phyloP scores from a whole-genome alignment of 2,113 vertebrate species.

The Neopipo cinnamomea region DNA sequence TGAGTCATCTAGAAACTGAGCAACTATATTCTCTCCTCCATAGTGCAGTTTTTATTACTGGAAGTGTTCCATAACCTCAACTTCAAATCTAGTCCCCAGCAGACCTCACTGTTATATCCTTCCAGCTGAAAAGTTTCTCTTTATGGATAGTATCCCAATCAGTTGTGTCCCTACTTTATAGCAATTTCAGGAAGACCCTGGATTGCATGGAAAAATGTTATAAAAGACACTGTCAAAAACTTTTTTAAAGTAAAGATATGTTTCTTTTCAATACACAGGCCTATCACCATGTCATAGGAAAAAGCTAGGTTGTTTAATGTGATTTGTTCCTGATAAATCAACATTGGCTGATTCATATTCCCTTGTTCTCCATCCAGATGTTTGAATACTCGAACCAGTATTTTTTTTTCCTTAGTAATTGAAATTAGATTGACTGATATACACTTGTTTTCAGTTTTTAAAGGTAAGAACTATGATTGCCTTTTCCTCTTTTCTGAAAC shows the following conservation, averaged over 20 bases:
- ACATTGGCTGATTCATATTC: background rate
- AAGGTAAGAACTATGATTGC: background rate
- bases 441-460: background rate
- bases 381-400: background rate
- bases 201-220: background rate
- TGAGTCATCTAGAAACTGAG: background rate
- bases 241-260: background rate
- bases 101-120: background rate
- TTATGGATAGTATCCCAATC: background rate
- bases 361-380: background rate
- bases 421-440: background rate
- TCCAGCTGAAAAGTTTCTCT: conserved; percentile 11
- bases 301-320: background rate
- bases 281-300: conserved; percentile 11
- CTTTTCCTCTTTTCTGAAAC: conserved; percentile 19
- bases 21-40: background rate
- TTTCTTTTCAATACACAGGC: conserved; percentile 7
- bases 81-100: background rate
- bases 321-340: conserved; percentile 43
- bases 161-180: background rate
- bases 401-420: background rate
- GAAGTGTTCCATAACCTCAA: background rate
- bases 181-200: background rate
- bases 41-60: background rate
- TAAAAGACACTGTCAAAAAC: background rate